Evolutionary conservation across 2,888 invertebrate species (phyloP), one percentile per base, ranked within the genome.

Genomic region (Drosophila diplacantha): DNA sequence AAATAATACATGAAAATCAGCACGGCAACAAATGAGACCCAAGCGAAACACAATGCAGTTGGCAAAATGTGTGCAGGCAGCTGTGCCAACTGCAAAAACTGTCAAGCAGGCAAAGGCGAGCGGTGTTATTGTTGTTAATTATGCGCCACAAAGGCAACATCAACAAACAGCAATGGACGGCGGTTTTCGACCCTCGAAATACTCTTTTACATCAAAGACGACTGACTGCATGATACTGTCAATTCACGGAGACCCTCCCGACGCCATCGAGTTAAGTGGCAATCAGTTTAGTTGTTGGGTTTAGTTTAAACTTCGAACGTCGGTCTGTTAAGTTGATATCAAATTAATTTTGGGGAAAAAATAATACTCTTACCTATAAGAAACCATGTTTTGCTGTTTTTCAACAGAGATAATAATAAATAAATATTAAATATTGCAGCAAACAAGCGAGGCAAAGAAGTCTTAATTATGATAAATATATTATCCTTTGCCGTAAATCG

Each of bases 101-200:
- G 67, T 69, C 67, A 60, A 63, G 35, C 62, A 56, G 44, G 70
- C 68, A 70, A 64, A 65, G 51, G 58, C 65, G 47, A 58, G 46
- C 65, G 55, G 63, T 72, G 61, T 70, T 80, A 51, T 63, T 78
- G 54, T 73, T 62, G 73, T 68, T 81, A 79, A 81, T 83, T 81
- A 75, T 75, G 65, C 65, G 50, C 72, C 60, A 56, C 66, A 56
- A 63, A 56, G 51, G 47, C 52, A 61, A 49, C 52, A 54, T 43
- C 38, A 62, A 58, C 35, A 73, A 51, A 39, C 54, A 41, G 41
- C n/a, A 24, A n/a, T 24, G 9, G 20, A n/a, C 11, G 57, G 32
- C 20, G 32, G 31, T 26, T 32, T 34, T 32, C 32, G 32, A 39
- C 32, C 24, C 18, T 32, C 14, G 3, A 16, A 22, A 50, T 58